Conservation (phyloP, 2,113 vertebrate genomes). For the Gobius niger region DNA sequence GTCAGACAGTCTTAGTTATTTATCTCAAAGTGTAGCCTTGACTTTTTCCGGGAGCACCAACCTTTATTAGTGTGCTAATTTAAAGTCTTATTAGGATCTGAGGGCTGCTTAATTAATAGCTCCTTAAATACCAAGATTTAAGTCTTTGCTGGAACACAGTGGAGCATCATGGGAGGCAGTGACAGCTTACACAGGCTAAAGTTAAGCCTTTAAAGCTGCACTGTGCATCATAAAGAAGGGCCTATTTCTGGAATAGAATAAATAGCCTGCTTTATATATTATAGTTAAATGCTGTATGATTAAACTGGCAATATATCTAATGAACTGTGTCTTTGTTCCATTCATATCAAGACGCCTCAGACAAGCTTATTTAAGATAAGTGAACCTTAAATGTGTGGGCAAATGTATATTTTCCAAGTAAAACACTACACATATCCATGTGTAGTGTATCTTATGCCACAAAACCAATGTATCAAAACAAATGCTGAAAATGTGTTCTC, state of each 20-base stretch:
- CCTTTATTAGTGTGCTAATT: constrained; percentile 45
- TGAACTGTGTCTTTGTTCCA: not conserved
- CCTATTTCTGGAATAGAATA: not conserved
- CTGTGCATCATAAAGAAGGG: not conserved
- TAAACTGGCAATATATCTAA: constrained; percentile 2
- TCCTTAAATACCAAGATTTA: constrained; percentile 53
- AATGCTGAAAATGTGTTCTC: not conserved
- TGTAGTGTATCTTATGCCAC: not conserved
- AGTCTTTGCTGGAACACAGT: constrained; percentile 38
- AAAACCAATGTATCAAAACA: not conserved
- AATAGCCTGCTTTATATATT: not conserved
- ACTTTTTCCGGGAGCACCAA: constrained; percentile 47
- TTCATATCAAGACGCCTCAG: not conserved
- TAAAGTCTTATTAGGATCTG: constrained; percentile 43
- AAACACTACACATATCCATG: too few relatives aligned
- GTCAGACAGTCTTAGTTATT: constrained; percentile 21
- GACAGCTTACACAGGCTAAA: constrained; percentile 30
- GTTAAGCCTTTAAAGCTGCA: constrained; percentile 10
- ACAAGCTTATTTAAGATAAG: not conserved
- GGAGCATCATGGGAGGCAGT: constrained; percentile 36
- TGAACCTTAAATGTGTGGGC: too few relatives aligned
- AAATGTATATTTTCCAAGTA: not conserved
- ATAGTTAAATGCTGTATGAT: not conserved
- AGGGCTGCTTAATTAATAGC: constrained; percentile 52
- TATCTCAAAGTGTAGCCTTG: constrained; percentile 20